Evolutionary conservation across 2,797 vertebrate genomes (phyloP).

Genomic region (Euthynnus affinis): DNA sequence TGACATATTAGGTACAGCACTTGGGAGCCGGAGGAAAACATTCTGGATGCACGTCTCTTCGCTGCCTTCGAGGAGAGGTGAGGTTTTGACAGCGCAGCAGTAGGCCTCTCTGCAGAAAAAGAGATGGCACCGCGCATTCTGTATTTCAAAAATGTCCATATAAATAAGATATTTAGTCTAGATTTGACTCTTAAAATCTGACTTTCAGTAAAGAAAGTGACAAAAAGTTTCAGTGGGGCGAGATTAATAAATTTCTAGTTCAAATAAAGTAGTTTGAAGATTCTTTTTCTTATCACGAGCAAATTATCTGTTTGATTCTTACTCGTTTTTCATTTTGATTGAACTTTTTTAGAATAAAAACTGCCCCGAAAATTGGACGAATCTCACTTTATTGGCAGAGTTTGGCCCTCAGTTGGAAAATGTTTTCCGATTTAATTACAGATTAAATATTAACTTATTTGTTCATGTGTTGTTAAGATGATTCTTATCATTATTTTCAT

Average conservation of each 20-base stretch:
- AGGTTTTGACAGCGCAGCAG: slow-evolving; percentile 71
- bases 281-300: background rate
- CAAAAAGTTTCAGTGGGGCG: background rate
- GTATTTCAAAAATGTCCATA: background rate
- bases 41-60: slow-evolving; percentile 94
- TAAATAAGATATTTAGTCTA: background rate
- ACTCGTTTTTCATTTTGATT: background rate
- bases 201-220: background rate
- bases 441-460: background rate
- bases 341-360: background rate
- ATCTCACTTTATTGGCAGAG: background rate
- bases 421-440: background rate
- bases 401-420: background rate
- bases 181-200: background rate
- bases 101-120: slow-evolving; percentile 61
- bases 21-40: slow-evolving; percentile 98
- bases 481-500: slow-evolving; percentile 2
- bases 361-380: rapidly evolving
- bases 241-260: background rate
- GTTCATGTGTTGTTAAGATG: background rate
- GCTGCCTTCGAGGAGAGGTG: slow-evolving; percentile 98
- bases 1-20: slow-evolving; percentile 92
- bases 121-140: slow-evolving; percentile 18
- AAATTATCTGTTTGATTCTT: background rate
- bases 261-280: background rate